Base-by-base conservation (phyloP, 1,140 invertebrate genomes). In the Heterodera schachtii region DNA sequence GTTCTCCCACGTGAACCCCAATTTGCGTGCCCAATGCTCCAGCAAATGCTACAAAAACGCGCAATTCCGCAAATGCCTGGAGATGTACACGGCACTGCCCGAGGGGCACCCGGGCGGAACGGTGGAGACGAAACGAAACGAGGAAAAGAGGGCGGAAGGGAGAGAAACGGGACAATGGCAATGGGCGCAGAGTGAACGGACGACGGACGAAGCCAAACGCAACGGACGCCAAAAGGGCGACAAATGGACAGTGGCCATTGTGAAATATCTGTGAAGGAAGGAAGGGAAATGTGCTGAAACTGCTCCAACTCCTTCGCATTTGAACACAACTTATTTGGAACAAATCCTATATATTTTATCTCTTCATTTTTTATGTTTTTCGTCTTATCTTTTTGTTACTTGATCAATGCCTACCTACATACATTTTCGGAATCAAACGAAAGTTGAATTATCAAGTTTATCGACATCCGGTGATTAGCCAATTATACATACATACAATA, bases 1-100 rank as follows among this genome's bases (percentile, higher is more conserved):
- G 83, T 87, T 73, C 73, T 86, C 84, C 5, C 84, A 86, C 76
- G 52, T 67, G 49, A 52, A 85, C 43, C 86, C 86, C 49, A 86
- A 86, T 73, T 77, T 87, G 78, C 75, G 84, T 41, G 66, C 76
- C 6, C 60, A 87, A 21, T 86, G 86, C 86, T 69, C 76, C n/a
- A 44, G 60, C 19, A 41, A 46, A 46, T 78, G 76, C 44, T 78
- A 78, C 67, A 78, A 78, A 78, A 78, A 78, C 60, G 4, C n/a
- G n/a, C 60, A 78, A 46, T 78, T 78, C 67, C 67, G 52, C 41
- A 57, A 66, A 21, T 78, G 76, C 46, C 46, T 78, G 46, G 60
- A 78, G 60, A 78, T 78, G 76, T 78, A 57, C n/a, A 31, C 76
- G 43, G 60, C 67, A 67, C 67, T 78, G 46, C 76, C 76, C 46